These are phyloP conservation scores for Cerastis rubricosa DNA, from an alignment of 2,888 invertebrate genomes.

Conservation along the genomic window DNA sequence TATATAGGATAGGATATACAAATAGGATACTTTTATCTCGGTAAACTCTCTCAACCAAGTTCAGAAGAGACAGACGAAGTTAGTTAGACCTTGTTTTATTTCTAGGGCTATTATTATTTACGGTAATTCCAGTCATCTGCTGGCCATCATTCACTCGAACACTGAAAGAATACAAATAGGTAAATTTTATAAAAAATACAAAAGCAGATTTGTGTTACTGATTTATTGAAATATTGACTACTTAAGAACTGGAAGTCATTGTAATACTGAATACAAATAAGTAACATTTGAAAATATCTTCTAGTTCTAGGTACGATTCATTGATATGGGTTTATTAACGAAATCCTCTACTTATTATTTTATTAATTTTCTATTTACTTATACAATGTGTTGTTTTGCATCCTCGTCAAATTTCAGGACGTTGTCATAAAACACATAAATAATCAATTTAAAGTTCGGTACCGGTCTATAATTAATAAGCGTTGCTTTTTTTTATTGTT, in stretches of 20 bases:
- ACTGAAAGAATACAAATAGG: background rate
- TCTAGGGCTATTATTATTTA: background rate
- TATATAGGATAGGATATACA: too few species aligned
- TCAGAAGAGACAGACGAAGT: background rate
- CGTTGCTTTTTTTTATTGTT: too few species aligned
- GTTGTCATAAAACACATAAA: too few species aligned
- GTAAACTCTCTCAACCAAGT: background rate
- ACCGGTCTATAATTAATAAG: too few species aligned
- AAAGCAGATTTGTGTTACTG: background rate
- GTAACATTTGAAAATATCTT: background rate
- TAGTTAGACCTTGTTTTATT: background rate
- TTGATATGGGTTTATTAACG: too few species aligned
- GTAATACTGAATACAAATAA: background rate
- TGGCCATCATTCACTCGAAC: background rate
- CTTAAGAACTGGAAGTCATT: background rate
- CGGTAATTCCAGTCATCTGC: background rate
- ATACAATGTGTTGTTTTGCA: too few species aligned
- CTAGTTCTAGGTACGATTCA: background rate
- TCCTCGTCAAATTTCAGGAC: too few species aligned
- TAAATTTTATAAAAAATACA: background rate
- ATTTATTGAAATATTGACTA: conserved; percentile 4
- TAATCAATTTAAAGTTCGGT: too few species aligned
- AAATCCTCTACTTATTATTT: too few species aligned
- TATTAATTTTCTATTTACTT: too few species aligned
- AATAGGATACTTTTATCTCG: too few species aligned